Conservation (phyloP, 1,140 invertebrate species). For the Frieseomelitta varia region DNA sequence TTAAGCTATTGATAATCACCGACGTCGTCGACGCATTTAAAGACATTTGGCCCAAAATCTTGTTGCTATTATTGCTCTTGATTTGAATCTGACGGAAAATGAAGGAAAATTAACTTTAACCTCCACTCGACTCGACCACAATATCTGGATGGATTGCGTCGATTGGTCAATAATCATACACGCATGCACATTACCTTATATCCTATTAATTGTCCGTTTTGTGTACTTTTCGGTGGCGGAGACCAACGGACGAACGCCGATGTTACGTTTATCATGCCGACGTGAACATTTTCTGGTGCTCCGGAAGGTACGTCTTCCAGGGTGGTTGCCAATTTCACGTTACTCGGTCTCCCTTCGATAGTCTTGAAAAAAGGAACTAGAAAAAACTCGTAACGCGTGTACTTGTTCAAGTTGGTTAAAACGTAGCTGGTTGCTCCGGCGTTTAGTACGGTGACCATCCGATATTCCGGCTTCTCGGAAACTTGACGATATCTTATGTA, state of each 20-base stretch:
- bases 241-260: slow-evolving; percentile 91
- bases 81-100: slow-evolving; percentile 84
- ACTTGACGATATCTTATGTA: slow-evolving; percentile 95
- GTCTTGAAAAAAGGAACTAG: slow-evolving; percentile 93
- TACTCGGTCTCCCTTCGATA: slow-evolving; percentile 91
- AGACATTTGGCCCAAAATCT: slow-evolving; percentile 87
- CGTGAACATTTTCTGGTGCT: slow-evolving; percentile 91
- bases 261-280: slow-evolving; percentile 92
- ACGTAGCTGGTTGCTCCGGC: slow-evolving; percentile 86
- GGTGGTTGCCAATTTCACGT: slow-evolving; percentile 87
- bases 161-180: no score
- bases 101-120: neutral
- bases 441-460: slow-evolving; percentile 87
- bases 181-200: slow-evolving; percentile 86
- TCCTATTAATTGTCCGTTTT: slow-evolving; percentile 91
- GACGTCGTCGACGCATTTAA: slow-evolving; percentile 89
- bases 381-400: slow-evolving; percentile 94
- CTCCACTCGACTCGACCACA: neutral
- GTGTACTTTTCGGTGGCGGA: slow-evolving; percentile 88
- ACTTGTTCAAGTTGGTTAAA: slow-evolving; percentile 89
- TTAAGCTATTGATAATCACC: slow-evolving; percentile 88
- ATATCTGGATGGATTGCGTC: no score
- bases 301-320: slow-evolving; percentile 88
- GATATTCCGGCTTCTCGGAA: slow-evolving; percentile 86
- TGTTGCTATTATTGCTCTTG: slow-evolving; percentile 84